Conservation (phyloP, 1,140 invertebrate genomes). For the Choristoneura fumiferana region DNA sequence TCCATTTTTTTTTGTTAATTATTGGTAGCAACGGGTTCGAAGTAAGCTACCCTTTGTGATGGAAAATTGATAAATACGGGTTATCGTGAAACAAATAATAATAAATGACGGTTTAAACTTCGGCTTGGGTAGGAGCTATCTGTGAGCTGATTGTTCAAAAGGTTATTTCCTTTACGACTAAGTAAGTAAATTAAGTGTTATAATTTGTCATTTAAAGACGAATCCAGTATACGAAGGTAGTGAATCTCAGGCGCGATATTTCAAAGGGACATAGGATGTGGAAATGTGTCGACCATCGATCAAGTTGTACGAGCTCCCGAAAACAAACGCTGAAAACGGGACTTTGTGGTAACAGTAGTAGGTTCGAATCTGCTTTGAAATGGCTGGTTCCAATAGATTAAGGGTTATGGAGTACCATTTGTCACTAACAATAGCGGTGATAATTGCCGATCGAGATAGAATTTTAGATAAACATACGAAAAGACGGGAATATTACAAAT, state of each 20-base stretch:
- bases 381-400: slow-evolving; percentile 6
- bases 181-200: no score
- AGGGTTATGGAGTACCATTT: slow-evolving; percentile 15
- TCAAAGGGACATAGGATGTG: slow-evolving; percentile 15
- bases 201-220: neutral
- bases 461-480: no score
- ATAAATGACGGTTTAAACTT: no score
- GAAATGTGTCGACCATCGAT: slow-evolving; percentile 6
- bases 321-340: neutral
- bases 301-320: neutral
- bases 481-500: no score
- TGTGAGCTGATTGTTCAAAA: no score
- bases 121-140: no score
- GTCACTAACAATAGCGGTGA: neutral
- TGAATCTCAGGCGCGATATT: neutral
- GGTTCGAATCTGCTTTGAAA: neutral
- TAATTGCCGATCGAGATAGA: slow-evolving; percentile 16
- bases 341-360: neutral
- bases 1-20: no score
- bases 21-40: no score
- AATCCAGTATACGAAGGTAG: neutral
- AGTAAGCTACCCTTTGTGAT: no score
- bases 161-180: no score
- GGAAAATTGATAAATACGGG: no score
- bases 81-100: no score